Base-by-base conservation (phyloP, 2,888 invertebrate genomes). In the Amaurobius ferox region DNA sequence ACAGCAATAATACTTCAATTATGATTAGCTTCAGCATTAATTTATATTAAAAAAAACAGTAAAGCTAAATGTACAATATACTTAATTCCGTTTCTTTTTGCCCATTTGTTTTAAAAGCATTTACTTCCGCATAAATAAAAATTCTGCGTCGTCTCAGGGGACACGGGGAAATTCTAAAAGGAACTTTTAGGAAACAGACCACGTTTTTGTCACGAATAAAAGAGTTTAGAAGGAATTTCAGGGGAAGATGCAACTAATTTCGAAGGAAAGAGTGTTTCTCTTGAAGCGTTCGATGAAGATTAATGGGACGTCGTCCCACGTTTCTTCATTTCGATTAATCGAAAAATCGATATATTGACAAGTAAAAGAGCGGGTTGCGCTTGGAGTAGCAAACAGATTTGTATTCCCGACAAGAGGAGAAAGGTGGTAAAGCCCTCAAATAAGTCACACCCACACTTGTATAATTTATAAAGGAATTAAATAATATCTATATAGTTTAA, bases 241-340 rank as follows among this genome's bases (percentile, higher is more conserved):
- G 48, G 44, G 39, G 55, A 35, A 39, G 64, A 35, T 61, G 67
- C 67, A 23, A 70, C 81, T 83, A 77, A 83, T 77, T 83, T 71
- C 55, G 66, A 77, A 55, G 40, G 26, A 83, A 83, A 55, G 83
- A 83, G 77, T 83, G 83, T 77, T n/a, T 81, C 74, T 76, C 71
- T 70, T 74, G 30, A 61, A 39, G 28, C 71, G 55, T 72, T 83
- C 83, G 83, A 83, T 83, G 83, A 83, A 83, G 83, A 83, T 83
- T 83, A 83, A 83, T 83, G 83, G 71, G 83, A 72, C 83, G 71
- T 77, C 81, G 81, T 68, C 76, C 76, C 61, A 62, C 81, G 77
- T 83, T 83, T 71, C 77, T 72, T 83, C 66, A 77, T 66, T 83
- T 83, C 83, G 83, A 83, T 83, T 83, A 83, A 83, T 83, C 83